Evolutionary conservation across 2,113 vertebrate species (phyloP).

Genomic region (Ondatra zibethicus): DNA sequence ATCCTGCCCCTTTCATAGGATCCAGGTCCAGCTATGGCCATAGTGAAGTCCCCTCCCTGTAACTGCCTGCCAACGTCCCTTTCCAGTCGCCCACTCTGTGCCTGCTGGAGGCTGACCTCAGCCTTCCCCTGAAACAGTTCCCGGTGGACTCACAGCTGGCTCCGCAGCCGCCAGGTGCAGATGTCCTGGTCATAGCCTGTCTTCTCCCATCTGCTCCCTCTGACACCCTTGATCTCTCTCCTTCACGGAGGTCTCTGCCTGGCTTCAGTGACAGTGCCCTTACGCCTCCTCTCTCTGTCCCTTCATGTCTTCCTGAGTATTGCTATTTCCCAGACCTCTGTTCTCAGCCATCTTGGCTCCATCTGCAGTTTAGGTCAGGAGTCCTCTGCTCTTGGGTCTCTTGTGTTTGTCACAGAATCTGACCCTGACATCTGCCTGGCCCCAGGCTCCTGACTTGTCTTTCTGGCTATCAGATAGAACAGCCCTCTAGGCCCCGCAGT

Average conservation of each 20-base stretch:
- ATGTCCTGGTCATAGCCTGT: rapidly evolving
- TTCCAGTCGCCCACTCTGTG: rapidly evolving
- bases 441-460: not conserved
- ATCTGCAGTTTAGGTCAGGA: no score
- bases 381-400: not conserved
- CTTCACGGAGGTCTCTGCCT: not conserved
- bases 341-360: not conserved
- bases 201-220: not conserved
- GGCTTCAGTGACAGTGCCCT: not conserved
- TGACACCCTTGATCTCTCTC: not conserved
- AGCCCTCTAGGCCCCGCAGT: not conserved
- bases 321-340: rapidly evolving
- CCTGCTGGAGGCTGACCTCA: not conserved
- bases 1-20: not conserved
- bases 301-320: not conserved
- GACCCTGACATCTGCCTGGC: not conserved
- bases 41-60: not conserved
- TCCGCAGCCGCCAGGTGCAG: rapidly evolving
- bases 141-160: not conserved
- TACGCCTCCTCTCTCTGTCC: no score
- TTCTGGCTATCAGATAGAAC: not conserved
- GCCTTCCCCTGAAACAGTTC: not conserved
- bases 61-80: not conserved
- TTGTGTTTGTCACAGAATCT: not conserved
- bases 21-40: not conserved